Conservation (phyloP, 2,888 invertebrate species). For the Siphlonurus alternatus region DNA sequence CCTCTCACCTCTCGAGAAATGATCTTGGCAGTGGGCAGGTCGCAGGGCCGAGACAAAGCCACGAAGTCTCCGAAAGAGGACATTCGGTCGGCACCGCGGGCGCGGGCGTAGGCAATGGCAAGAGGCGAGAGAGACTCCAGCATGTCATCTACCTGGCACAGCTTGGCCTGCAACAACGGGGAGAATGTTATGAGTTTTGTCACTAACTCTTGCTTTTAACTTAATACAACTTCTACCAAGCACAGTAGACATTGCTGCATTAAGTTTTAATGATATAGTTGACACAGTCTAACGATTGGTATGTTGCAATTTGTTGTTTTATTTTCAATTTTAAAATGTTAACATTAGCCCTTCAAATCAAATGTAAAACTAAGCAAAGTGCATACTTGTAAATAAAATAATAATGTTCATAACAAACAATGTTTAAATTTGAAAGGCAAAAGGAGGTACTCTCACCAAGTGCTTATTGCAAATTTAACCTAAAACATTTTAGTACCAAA, state of each 20-base stretch:
- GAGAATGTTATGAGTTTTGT: background rate
- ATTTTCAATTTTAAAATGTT: too few relatives aligned
- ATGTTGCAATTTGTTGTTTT: too few relatives aligned
- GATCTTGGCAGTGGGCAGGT: slow-evolving; percentile 75
- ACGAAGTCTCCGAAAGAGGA: slow-evolving; percentile 98
- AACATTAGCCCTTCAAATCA: too few relatives aligned
- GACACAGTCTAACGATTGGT: too few relatives aligned
- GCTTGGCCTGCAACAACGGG: slow-evolving; percentile 43
- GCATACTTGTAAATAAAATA: too few relatives aligned
- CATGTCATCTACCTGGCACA: slow-evolving; percentile 88
- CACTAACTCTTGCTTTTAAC: background rate
- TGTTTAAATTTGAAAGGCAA: too few relatives aligned
- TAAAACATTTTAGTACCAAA: too few relatives aligned
- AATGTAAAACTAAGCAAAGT: too few relatives aligned
- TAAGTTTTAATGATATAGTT: background rate
- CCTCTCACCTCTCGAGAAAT: slow-evolving; percentile 58
- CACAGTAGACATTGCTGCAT: background rate
- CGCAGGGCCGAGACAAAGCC: slow-evolving; percentile 82
- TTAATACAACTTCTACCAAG: background rate
- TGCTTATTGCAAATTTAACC: too few relatives aligned
- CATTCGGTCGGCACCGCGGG: slow-evolving; percentile 96
- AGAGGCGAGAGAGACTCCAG: slow-evolving; percentile 54
- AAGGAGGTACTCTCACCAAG: too few relatives aligned
- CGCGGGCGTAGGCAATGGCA: slow-evolving; percentile 85
- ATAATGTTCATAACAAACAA: too few relatives aligned